phyloP scores from a whole-genome alignment of 2,888 invertebrate species.

The Folsomia manolachei region DNA sequence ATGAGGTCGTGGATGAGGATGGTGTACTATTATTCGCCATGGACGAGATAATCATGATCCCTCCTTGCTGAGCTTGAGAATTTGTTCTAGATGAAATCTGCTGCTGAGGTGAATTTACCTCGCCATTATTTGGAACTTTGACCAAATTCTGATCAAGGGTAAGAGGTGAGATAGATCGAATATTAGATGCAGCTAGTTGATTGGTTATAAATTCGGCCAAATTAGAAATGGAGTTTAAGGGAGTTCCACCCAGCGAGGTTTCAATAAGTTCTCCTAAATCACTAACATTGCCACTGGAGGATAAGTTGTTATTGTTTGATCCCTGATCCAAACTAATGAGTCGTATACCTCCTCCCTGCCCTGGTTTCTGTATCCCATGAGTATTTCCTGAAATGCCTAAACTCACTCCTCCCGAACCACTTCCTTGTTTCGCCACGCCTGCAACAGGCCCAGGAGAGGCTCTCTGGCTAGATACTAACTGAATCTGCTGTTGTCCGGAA shows the following conservation, averaged over 20 bases:
- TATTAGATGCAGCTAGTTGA: constrained; percentile 50
- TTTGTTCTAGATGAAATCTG: not conserved
- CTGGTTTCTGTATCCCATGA: not conserved
- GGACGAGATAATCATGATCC: not conserved
- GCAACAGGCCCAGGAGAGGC: not conserved
- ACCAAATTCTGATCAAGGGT: constrained; percentile 23
- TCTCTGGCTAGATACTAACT: not conserved
- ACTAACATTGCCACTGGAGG: not conserved
- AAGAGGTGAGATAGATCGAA: constrained; percentile 49
- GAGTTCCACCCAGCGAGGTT: not conserved
- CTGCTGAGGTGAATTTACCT: constrained; percentile 23
- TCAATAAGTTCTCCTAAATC: not conserved
- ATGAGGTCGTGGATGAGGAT: not conserved
- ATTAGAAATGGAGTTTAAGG: constrained; percentile 41
- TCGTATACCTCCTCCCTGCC: not conserved
- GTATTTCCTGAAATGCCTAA: not conserved
- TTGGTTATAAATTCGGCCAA: constrained; percentile 50
- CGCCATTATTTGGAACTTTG: constrained; percentile 11
- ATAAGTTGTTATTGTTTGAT: too few species aligned
- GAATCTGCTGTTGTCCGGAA: not conserved
- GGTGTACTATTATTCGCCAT: not conserved
- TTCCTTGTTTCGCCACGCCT: not conserved
- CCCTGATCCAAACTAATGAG: not conserved
- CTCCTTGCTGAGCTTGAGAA: not conserved
- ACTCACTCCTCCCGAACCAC: not conserved